phyloP scores from a whole-genome alignment of 2,797 vertebrate species.

The Bovichtus diacanthus region DNA sequence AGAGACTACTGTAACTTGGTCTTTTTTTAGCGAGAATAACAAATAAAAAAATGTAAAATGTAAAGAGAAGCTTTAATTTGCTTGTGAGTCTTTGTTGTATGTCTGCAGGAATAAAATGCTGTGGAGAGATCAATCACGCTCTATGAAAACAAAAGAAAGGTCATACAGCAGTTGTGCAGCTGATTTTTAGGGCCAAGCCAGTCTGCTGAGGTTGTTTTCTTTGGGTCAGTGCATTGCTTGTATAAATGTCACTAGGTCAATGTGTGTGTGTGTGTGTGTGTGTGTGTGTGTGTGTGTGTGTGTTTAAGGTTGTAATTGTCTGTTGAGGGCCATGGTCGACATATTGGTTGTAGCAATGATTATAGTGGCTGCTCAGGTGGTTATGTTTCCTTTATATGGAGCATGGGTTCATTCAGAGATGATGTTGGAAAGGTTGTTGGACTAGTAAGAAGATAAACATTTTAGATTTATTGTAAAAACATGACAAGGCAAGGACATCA shows the following conservation, averaged over 20 bases:
- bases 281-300: slow-evolving; percentile 19
- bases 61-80: neutral
- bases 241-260: slow-evolving; percentile 36
- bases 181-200: slow-evolving; percentile 28
- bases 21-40: neutral
- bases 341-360: slow-evolving; percentile 12
- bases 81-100: neutral
- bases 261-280: neutral
- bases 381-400: neutral
- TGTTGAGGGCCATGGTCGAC: slow-evolving; percentile 9
- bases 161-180: slow-evolving; percentile 49
- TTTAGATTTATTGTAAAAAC: neutral
- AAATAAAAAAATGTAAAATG: neutral
- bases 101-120: slow-evolving; percentile 10
- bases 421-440: neutral
- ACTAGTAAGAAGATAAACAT: neutral
- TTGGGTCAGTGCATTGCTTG: slow-evolving; percentile 26
- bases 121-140: slow-evolving; percentile 32
- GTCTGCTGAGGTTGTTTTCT: slow-evolving; percentile 36
- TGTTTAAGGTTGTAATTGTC: neutral
- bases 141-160: slow-evolving; percentile 33
- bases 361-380: neutral
- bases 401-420: neutral
- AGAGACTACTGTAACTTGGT: too few species aligned
- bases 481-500: neutral